Conservation (phyloP, 2,113 vertebrate species). For the Talpa occidentalis region DNA sequence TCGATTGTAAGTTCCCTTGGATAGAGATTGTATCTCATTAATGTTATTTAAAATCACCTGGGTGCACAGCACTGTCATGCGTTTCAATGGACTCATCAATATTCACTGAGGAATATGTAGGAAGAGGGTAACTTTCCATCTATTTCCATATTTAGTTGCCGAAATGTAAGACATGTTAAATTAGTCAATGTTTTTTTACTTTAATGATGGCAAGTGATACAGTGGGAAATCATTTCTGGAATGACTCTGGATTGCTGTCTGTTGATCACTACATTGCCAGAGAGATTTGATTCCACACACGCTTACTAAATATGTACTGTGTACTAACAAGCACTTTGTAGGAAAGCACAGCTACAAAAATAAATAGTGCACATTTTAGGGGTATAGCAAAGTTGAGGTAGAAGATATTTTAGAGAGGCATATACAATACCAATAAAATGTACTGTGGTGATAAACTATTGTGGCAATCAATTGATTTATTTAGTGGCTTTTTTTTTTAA, state of each 20-base stretch:
- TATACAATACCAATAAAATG: background rate
- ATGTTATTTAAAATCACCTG: conserved; percentile 38
- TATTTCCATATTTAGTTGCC: conserved; percentile 38
- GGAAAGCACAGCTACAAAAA: background rate
- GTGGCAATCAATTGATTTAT: background rate
- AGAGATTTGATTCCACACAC: background rate
- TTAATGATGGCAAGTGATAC: background rate
- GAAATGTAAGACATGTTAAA: conserved; percentile 23
- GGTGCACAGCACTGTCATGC: background rate
- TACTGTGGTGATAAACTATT: background rate
- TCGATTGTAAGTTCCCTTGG: background rate
- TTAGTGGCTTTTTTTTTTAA: background rate
- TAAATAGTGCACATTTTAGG: background rate
- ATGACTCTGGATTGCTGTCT: background rate
- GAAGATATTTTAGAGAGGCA: background rate
- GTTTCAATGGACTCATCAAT: background rate
- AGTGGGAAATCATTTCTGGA: background rate
- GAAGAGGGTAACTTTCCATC: background rate
- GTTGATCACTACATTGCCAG: background rate
- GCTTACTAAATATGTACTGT: background rate
- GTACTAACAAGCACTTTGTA: background rate
- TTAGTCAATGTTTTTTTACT: conserved; percentile 13
- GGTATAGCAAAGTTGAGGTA: background rate
- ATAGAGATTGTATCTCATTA: conserved; percentile 38
- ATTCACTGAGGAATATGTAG: background rate